A percentile compares a stretch with the other conserved stretches of the same genome.
Evolutionary conservation across 2,113 vertebrate species (phyloP).

Genomic region (Tetraodon nigroviridis): DNA sequence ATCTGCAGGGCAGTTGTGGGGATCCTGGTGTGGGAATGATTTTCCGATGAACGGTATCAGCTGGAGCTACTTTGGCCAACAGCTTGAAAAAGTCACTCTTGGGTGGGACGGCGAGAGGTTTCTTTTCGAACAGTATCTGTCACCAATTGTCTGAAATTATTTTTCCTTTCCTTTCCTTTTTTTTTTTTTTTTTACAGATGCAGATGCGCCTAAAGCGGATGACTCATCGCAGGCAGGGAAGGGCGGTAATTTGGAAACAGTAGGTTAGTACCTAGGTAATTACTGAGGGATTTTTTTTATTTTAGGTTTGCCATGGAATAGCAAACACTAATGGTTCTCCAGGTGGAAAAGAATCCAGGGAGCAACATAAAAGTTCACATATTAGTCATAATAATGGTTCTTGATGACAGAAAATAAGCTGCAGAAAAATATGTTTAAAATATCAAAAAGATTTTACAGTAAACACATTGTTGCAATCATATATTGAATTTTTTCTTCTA

Average conservation of each 20-base stretch:
- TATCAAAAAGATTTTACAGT: no score
- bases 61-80: no score
- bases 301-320: not conserved
- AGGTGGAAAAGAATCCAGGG: no score
- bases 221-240: not conserved
- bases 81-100: no score
- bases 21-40: conserved; percentile 2
- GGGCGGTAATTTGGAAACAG: not conserved
- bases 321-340: no score
- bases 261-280: conserved; percentile 17
- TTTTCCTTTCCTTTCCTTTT: conserved; percentile 6
- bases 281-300: not conserved
- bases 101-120: not conserved
- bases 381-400: no score
- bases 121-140: conserved; percentile 11
- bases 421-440: no score
- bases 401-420: no score
- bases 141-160: conserved; percentile 3
- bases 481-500: no score
- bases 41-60: no score
- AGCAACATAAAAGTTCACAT: no score
- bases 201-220: accelerated
- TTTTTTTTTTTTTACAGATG: conserved; percentile 16
- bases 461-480: no score
- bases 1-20: conserved; percentile 18